Evolutionary conservation across 1,140 invertebrate species (phyloP).

Genomic region (Drosophila cardini): DNA sequence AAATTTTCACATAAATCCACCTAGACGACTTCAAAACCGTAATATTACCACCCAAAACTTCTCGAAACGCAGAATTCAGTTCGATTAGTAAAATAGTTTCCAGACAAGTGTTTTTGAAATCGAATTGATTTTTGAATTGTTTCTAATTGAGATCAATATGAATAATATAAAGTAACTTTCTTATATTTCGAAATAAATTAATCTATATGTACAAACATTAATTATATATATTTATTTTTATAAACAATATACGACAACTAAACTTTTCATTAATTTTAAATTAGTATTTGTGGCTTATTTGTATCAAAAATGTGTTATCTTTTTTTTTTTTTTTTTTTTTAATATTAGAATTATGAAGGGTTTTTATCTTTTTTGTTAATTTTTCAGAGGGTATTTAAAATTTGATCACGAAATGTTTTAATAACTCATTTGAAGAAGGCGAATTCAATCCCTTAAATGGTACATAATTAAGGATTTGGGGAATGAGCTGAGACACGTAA

Average conservation of each 20-base stretch:
- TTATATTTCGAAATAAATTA: constrained; percentile 1
- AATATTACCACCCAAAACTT: no score
- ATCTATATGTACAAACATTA: constrained; percentile 7
- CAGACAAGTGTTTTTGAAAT: not conserved
- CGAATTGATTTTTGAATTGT: not conserved
- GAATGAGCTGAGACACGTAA: constrained; percentile 8
- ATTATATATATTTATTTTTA: constrained; percentile 9
- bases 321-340: no score
- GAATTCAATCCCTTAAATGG: constrained; percentile 3
- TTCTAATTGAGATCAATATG: no score
- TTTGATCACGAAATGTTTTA: constrained; percentile 4
- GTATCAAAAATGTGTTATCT: not conserved
- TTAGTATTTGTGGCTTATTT: not conserved
- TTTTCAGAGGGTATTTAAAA: not conserved
- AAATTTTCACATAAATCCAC: no score
- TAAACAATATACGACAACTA: constrained; percentile 6
- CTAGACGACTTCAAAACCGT: no score
- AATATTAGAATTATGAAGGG: not conserved
- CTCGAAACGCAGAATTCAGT: no score
- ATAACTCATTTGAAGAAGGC: not conserved
- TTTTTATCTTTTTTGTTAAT: not conserved
- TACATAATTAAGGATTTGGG: constrained; percentile 6
- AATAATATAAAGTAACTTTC: not conserved
- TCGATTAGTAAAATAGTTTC: not conserved
- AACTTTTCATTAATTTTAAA: not conserved